Evolutionary conservation across 2,888 invertebrate genomes (phyloP).

Genomic region (Caenorhabditis sp.): DNA sequence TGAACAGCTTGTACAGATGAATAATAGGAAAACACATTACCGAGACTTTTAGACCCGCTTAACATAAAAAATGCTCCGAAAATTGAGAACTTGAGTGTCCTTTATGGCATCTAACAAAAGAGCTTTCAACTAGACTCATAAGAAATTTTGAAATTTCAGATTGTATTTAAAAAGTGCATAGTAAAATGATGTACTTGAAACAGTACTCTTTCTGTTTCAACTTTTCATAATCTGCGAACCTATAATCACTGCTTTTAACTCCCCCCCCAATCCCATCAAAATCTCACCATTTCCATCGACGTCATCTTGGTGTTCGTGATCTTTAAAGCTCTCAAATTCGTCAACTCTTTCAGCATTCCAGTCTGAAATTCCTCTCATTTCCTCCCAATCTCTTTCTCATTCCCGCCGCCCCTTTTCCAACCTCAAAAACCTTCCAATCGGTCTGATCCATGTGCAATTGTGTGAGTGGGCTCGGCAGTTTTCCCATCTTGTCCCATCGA

Average conservation of each 20-base stretch:
- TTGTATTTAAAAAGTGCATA: too few relatives aligned
- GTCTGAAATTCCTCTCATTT: not conserved
- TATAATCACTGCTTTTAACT: too few relatives aligned
- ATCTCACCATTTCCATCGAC: constrained; percentile 56
- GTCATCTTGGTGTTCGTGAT: constrained; percentile 57
- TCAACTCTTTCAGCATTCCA: constrained; percentile 21
- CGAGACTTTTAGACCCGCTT: too few relatives aligned
- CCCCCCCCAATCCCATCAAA: too few relatives aligned
- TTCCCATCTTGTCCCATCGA: constrained; percentile 55
- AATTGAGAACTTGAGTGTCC: too few relatives aligned
- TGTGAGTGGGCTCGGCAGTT: constrained; percentile 55
- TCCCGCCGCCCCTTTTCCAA: not conserved
- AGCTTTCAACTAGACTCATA: too few relatives aligned
- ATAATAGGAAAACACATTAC: not conserved
- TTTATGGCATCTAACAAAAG: too few relatives aligned
- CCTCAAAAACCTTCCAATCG: constrained; percentile 59
- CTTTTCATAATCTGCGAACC: too few relatives aligned
- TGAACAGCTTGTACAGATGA: not conserved
- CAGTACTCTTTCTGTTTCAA: too few relatives aligned
- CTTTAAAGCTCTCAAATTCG: constrained; percentile 40
- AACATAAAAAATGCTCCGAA: too few relatives aligned
- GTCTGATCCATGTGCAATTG: constrained; percentile 57
- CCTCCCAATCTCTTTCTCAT: not conserved
- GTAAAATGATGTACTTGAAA: too few relatives aligned
- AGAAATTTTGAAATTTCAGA: too few relatives aligned